Conservation (phyloP, 1,140 invertebrate species). For the Drosophila suzukii region DNA sequence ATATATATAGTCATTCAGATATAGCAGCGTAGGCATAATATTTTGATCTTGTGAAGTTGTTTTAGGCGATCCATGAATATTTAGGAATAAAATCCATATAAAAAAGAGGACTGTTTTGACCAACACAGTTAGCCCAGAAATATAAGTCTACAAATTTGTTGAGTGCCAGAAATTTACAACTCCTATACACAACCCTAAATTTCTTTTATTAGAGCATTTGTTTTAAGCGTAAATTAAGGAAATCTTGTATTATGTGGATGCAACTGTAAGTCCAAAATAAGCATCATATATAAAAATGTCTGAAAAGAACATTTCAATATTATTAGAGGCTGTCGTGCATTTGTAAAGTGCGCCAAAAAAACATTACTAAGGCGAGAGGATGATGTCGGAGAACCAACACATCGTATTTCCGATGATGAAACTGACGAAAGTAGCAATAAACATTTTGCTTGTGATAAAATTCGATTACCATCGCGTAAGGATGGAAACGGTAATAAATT, state of each 20-base stretch:
- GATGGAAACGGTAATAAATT: neutral
- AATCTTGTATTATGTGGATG: constrained; percentile 10
- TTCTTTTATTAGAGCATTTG: neutral
- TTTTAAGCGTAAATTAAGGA: neutral
- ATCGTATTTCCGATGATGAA: neutral
- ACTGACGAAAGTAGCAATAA: neutral
- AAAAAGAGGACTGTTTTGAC: neutral
- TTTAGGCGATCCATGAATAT: too few relatives aligned
- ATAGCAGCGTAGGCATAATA: too few relatives aligned
- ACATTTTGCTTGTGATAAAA: neutral
- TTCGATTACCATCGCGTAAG: neutral
- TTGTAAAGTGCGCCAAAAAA: neutral
- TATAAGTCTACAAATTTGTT: neutral
- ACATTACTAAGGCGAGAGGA: neutral
- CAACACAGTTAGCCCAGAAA: neutral
- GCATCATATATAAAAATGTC: neutral
- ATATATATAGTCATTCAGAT: too few relatives aligned
- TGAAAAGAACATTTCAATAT: too few relatives aligned
- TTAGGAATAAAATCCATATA: too few relatives aligned
- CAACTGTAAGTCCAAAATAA: constrained; percentile 1
- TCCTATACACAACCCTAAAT: constrained; percentile 7
- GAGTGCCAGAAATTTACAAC: neutral
- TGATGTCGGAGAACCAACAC: neutral
- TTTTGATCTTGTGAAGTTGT: too few relatives aligned
- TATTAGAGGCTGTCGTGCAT: constrained; percentile 6